These are phyloP conservation scores for Acanthopleura granulata DNA, from an alignment of 2,888 invertebrate species.

Conservation along the genomic window DNA sequence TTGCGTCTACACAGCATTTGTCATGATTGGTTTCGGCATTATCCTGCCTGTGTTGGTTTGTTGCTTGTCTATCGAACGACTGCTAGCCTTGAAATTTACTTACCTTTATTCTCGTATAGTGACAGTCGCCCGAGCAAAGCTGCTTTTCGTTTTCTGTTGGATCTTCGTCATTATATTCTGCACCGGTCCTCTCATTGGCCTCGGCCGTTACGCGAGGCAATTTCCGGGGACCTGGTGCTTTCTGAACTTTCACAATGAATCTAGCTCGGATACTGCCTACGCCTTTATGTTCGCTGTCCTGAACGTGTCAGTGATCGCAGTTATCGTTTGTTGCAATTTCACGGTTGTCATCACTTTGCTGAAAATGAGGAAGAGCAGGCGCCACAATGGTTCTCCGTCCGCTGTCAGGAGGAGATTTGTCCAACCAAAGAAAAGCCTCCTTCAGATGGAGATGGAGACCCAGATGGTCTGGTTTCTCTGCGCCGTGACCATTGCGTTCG, in stretches of 20 bases:
- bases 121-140: slow-evolving; percentile 51
- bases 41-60: slow-evolving; percentile 66
- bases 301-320: slow-evolving; percentile 50
- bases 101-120: slow-evolving; percentile 62
- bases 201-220: slow-evolving; percentile 64
- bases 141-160: slow-evolving; percentile 47
- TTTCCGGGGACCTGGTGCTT: slow-evolving; percentile 69
- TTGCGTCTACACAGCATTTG: slow-evolving; percentile 67
- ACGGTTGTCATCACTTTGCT: slow-evolving; percentile 54
- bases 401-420: slow-evolving; percentile 12
- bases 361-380: slow-evolving; percentile 46
- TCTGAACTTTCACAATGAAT: slow-evolving; percentile 62
- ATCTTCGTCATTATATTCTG: slow-evolving; percentile 54
- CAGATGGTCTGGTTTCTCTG: slow-evolving; percentile 67
- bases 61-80: slow-evolving; percentile 67
- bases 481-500: slow-evolving; percentile 65
- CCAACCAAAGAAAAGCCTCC: slow-evolving; percentile 28
- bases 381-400: not conserved
- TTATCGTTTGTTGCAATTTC: slow-evolving; percentile 49
- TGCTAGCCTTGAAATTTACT: slow-evolving; percentile 62
- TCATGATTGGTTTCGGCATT: slow-evolving; percentile 66
- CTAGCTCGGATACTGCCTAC: slow-evolving; percentile 47
- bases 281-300: slow-evolving; percentile 57
- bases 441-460: slow-evolving; percentile 60
- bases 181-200: slow-evolving; percentile 62